Base-by-base conservation (phyloP, 2,797 vertebrate genomes). In the Eleutherodactylus coqui region DNA sequence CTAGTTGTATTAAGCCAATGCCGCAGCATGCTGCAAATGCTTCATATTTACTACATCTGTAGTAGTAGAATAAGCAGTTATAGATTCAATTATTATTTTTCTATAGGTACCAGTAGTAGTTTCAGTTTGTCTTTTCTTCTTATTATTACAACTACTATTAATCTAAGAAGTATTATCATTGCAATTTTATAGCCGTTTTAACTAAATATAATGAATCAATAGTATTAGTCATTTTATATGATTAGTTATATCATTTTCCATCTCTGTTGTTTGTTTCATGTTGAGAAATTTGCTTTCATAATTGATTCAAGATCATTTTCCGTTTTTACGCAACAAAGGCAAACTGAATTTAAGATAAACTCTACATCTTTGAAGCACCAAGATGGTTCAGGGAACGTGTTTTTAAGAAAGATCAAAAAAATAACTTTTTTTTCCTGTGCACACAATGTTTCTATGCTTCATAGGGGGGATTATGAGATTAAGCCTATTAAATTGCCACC, bases 381-480 rank as follows among this genome's bases (percentile, higher is more conserved):
- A 78, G 51, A 21, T 78, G 55, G 41, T 60, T 78, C 53, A 58
- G 24, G 29, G 7, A 62, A 43, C 21, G 10, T 34, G 21, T 76
- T 82, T 82, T 75, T 32, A 60, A 81, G 84, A 86, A 82, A 82
- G 70, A 67, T 77, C 70, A 62, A 13, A 82, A 13, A 82, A 60
- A 27, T 55, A 79, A 86, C 69, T 76, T 85, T 78, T 83, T 76
- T 60, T 34, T 80, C 58, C 69, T 70, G 29, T 73, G 64, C 77
- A 73, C 78, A 80, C 72, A 86, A 81, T 81, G 84, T 86, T 75
- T 81, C 70, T 41, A 27, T 81, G 69, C 85, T 86, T 86, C 70
- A 76, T 86, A 82, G 85, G 85, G 79, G 85, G 85, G 69, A 67
- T 82, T 79, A 86, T 86, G 58, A 76, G 70, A 82, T 82, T 76